These are phyloP conservation scores for Odontothrips loti DNA, from an alignment of 2,888 invertebrate genomes.

Conservation along the genomic window DNA sequence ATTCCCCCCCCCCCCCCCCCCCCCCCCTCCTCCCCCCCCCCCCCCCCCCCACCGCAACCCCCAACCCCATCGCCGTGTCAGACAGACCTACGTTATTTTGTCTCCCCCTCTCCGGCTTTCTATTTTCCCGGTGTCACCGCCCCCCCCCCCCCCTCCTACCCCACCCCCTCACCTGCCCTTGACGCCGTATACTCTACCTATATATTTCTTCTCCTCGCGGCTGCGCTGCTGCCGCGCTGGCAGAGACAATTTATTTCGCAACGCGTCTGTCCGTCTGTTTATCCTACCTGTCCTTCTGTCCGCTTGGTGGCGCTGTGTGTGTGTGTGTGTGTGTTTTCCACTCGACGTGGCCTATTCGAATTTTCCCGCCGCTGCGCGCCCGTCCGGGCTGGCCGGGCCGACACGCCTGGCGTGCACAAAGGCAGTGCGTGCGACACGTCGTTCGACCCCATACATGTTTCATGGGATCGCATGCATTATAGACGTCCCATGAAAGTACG, in stretches of 20 bases:
- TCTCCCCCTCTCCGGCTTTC: neutral
- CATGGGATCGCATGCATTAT: slow-evolving; percentile 5
- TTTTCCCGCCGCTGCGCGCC: too few species aligned
- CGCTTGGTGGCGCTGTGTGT: neutral
- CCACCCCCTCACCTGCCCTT: neutral
- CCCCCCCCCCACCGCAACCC: neutral
- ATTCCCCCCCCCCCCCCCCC: neutral
- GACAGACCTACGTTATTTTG: neutral
- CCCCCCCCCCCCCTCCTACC: neutral
- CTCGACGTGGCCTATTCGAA: neutral
- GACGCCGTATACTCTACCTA: slow-evolving; percentile 4
- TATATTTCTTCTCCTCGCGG: slow-evolving; percentile 24
- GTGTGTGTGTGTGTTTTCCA: neutral
- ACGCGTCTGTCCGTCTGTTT: slow-evolving; percentile 1
- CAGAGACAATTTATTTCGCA: slow-evolving; percentile 25
- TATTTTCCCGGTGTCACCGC: neutral
- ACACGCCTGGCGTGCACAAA: neutral
- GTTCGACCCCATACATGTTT: slow-evolving; percentile 1
- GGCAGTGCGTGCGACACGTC: neutral
- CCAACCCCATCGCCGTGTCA: neutral
- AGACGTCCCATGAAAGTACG: neutral
- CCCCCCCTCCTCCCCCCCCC: neutral
- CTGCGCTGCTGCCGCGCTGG: neutral
- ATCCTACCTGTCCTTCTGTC: neutral
- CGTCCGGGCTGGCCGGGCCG: too few species aligned